Evolutionary conservation across 1,140 invertebrate genomes (phyloP).

Genomic region (Neoseiulus cucumeris): DNA sequence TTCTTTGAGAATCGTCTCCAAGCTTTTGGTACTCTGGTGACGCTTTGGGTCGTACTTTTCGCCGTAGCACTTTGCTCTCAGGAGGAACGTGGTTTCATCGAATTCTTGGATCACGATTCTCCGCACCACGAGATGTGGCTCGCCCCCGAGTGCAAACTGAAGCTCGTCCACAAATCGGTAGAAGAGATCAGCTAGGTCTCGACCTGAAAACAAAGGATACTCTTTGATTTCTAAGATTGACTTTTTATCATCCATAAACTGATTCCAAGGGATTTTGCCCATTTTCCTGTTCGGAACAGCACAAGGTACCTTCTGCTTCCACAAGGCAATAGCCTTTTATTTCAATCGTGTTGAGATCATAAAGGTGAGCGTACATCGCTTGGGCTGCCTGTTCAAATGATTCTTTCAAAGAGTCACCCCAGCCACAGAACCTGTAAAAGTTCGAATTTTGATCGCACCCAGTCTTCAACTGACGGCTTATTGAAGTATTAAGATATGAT

Average conservation of each 20-base stretch:
- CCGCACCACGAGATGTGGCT: slow-evolving; percentile 3
- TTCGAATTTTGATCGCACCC: too few relatives aligned
- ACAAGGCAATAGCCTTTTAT: slow-evolving; percentile 1
- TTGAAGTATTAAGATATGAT: too few relatives aligned
- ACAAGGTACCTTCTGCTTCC: not conserved
- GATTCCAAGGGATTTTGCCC: not conserved
- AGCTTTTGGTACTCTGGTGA: not conserved
- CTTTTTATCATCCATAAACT: not conserved
- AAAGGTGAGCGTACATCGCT: not conserved
- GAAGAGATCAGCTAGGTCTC: not conserved
- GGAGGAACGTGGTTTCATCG: not conserved
- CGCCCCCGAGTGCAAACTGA: not conserved
- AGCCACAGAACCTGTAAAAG: not conserved
- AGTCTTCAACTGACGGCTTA: too few relatives aligned
- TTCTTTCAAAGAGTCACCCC: not conserved
- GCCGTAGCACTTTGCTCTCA: not conserved
- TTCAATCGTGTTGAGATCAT: not conserved
- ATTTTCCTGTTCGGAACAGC: not conserved
- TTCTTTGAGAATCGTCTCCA: not conserved
- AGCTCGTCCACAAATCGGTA: not conserved
- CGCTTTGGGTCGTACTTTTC: not conserved
- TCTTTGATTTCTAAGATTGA: not conserved
- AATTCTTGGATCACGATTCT: not conserved
- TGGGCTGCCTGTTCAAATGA: not conserved
- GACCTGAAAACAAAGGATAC: not conserved